These are phyloP conservation scores for Catajapyx aquilonaris DNA, from an alignment of 1,140 invertebrate genomes.

Conservation along the genomic window DNA sequence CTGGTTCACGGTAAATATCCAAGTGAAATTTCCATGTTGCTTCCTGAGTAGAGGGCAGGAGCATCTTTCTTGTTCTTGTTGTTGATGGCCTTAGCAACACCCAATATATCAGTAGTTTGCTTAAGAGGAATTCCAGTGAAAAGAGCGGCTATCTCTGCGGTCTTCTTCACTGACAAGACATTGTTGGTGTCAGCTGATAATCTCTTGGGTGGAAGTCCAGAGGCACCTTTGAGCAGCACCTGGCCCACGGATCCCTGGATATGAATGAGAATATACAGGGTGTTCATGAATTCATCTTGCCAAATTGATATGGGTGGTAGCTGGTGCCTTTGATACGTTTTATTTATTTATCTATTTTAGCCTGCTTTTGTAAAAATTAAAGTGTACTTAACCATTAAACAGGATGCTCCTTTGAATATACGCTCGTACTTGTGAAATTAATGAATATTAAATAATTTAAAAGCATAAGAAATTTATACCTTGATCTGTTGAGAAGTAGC, in stretches of 20 bases:
- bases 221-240: background rate
- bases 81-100: background rate
- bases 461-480: too few relatives aligned
- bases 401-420: too few relatives aligned
- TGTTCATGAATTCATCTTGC: too few relatives aligned
- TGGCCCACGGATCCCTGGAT: background rate
- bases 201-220: background rate
- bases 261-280: too few relatives aligned
- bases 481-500: too few relatives aligned
- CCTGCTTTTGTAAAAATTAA: too few relatives aligned
- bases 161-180: conserved; percentile 55
- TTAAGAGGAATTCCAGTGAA: conserved; percentile 43
- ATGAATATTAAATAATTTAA: too few relatives aligned
- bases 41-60: conserved; percentile 16
- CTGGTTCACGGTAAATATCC: conserved; percentile 25
- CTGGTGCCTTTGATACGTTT: background rate
- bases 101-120: conserved; percentile 15
- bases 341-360: conserved; percentile 7
- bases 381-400: too few relatives aligned
- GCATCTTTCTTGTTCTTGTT: conserved; percentile 6
- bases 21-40: conserved; percentile 26
- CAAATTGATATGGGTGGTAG: conserved; percentile 4
- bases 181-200: background rate
- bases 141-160: conserved; percentile 63
- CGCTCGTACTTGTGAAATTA: too few relatives aligned